A percentile compares a stretch with the other conserved stretches of the same genome.
Conservation (phyloP, 2,113 vertebrate species). For the Melozone crissalis region DNA sequence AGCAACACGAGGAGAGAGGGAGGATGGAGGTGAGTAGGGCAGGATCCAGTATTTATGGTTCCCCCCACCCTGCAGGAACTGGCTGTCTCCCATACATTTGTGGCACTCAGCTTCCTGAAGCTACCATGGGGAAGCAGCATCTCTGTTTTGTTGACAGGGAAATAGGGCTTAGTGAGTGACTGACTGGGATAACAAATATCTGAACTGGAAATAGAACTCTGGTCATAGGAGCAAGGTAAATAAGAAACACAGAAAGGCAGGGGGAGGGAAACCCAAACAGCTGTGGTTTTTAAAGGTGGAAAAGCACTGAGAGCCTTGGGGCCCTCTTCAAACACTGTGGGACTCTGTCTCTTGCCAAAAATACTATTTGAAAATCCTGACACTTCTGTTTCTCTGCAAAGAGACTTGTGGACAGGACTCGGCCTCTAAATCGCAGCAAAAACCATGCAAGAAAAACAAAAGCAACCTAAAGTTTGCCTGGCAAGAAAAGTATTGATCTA, state of each 20-base stretch:
- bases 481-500: not conserved
- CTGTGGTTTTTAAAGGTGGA: not conserved
- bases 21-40: not conserved
- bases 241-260: not conserved
- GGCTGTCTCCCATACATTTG: not conserved
- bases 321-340: not conserved
- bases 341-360: not conserved
- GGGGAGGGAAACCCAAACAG: not conserved
- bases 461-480: not conserved
- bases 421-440: not conserved
- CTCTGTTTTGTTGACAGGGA: not conserved
- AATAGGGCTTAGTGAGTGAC: not conserved
- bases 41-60: not conserved
- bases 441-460: not conserved
- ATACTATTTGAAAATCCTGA: not conserved
- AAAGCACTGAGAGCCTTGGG: not conserved
- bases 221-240: not conserved
- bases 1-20: not conserved
- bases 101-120: not conserved
- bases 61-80: not conserved
- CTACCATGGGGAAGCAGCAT: not conserved
- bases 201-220: not conserved
- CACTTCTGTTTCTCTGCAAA: not conserved
- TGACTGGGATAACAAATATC: not conserved
- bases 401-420: not conserved